Base-by-base conservation (phyloP, 1,140 invertebrate genomes). In the Pseudomyrmex pallidus region DNA sequence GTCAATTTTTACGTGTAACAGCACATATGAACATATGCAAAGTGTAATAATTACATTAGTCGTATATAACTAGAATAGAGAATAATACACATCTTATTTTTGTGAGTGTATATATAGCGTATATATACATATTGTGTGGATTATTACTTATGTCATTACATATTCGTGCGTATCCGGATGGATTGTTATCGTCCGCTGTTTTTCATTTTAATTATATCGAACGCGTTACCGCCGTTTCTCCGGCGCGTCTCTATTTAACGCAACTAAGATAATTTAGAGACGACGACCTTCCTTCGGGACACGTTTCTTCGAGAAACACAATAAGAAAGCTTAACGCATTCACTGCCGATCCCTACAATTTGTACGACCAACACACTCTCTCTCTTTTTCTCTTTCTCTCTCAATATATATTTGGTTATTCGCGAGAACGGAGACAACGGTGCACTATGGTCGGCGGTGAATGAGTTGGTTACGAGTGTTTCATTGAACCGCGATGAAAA, bases 31-130 rank as follows among this genome's bases (percentile, higher is more conserved):
- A 89, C 87, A 73, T 87, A 89, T 90, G 90, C 80, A 86, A 70
- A 85, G 89, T 91, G 86, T 90, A 91, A 35, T 35, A 35, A 92
- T 89, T 90, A 91, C 90, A 91, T 90, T 85, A 35, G 88, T 91
- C 87, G 84, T 88, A 89, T 90, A 91, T 78, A 78, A 82, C 74
- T 91, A 90, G 87, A 90, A 80, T 89, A 84, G 87, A 88, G 86
- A 35, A 35, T 35, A 35, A 35, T 35, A 35, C 35, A 35, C 35
- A 35, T 35, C 35, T 35, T 35, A 35, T 35, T 52, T 70, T 64
- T 72, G 82, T 82, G 77, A 84, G 85, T 83, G 67, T 85, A 82
- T 84, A 84, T 83, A 80, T 83, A 78, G 46, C 20, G 22, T 80
- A 87, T 86, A 86, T 83, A 86, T 74, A 77, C 68, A 83, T 77